Evolutionary conservation across 2,888 invertebrate species (phyloP).

Genomic region (Camptogramma bilineatum): DNA sequence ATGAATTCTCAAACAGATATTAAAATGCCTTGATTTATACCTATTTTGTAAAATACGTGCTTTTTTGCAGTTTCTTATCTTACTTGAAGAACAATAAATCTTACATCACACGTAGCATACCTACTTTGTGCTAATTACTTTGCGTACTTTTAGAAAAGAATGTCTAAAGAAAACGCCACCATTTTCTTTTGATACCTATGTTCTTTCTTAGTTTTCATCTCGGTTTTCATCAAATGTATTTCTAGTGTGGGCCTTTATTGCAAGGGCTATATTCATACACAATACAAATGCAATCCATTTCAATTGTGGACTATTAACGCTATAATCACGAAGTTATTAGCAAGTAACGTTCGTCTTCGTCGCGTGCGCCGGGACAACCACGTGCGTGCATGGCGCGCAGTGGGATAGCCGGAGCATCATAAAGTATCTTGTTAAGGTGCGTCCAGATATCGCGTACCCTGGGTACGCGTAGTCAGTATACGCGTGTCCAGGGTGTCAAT

Average conservation of each 20-base stretch:
- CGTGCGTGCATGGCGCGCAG: constrained; percentile 38
- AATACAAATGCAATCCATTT: constrained; percentile 37
- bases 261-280: constrained; percentile 17
- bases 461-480: too few relatives aligned
- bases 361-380: constrained; percentile 46
- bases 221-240: not conserved
- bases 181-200: too few relatives aligned
- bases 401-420: constrained; percentile 1
- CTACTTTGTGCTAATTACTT: not conserved
- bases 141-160: too few relatives aligned
- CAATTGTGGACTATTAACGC: constrained; percentile 43
- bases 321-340: constrained; percentile 44
- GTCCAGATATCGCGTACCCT: too few relatives aligned
- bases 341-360: constrained; percentile 34
- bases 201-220: not conserved
- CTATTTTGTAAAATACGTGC: constrained; percentile 8
- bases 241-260: not conserved
- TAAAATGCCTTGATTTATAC: not conserved
- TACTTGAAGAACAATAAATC: constrained; percentile 8
- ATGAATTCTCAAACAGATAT: not conserved
- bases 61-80: constrained; percentile 18
- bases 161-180: too few relatives aligned
- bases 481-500: too few relatives aligned
- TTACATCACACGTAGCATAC: constrained; percentile 1
- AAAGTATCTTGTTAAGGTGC: not conserved